phyloP scores from a whole-genome alignment of 1,140 invertebrate genomes.

The Augochlora pura region DNA sequence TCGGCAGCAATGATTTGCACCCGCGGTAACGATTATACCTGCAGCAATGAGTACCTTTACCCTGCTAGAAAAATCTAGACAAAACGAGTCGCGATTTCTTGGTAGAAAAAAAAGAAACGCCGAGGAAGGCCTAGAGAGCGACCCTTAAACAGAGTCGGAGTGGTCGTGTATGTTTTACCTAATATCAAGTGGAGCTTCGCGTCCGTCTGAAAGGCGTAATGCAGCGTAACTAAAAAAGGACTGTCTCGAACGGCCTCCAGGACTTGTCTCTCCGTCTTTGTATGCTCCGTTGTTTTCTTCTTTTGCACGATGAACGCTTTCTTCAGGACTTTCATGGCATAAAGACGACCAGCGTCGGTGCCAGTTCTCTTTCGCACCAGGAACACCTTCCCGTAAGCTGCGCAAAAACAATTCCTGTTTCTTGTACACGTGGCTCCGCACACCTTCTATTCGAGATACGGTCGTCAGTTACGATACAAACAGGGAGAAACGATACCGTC shows the following conservation, averaged over 20 bases:
- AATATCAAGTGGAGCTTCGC: slow-evolving; percentile 95
- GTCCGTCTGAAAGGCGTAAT: slow-evolving; percentile 97
- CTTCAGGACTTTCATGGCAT: slow-evolving; percentile 97
- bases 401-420: slow-evolving; percentile 71
- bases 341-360: slow-evolving; percentile 89
- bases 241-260: slow-evolving; percentile 93
- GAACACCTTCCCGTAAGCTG: slow-evolving; percentile 97
- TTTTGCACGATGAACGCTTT: slow-evolving; percentile 95
- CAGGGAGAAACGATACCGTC: not conserved
- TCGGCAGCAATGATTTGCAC: too few relatives aligned
- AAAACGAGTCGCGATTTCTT: too few relatives aligned
- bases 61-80: too few relatives aligned
- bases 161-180: slow-evolving; percentile 83
- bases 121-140: too few relatives aligned
- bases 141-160: not conserved
- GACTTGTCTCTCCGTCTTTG: slow-evolving; percentile 93
- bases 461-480: not conserved
- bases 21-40: too few relatives aligned
- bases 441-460: not conserved
- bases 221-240: slow-evolving; percentile 94
- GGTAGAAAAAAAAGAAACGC: too few relatives aligned
- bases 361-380: slow-evolving; percentile 91
- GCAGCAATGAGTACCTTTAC: too few relatives aligned
- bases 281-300: slow-evolving; percentile 96
- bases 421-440: not conserved